phyloP scores from a whole-genome alignment of 2,888 invertebrate species.

The Phengaris alcon region DNA sequence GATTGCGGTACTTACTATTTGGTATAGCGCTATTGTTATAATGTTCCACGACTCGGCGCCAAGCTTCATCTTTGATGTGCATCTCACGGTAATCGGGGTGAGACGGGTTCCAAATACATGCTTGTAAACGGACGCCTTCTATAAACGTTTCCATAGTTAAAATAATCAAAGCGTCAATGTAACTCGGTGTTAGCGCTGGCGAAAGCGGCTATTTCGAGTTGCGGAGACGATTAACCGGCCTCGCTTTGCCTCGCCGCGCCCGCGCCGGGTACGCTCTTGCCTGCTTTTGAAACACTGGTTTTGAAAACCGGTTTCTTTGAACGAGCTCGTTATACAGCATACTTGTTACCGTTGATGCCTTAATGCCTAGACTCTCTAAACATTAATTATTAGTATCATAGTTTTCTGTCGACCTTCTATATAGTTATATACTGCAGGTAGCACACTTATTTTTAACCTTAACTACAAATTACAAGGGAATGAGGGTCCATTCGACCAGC shows the following conservation, averaged over 20 bases:
- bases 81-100: slow-evolving; percentile 66
- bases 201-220: slow-evolving; percentile 16
- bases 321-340: slow-evolving; percentile 20
- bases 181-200: slow-evolving; percentile 1
- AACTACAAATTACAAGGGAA: no score
- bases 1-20: slow-evolving; percentile 42
- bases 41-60: slow-evolving; percentile 63
- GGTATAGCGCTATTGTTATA: slow-evolving; percentile 57
- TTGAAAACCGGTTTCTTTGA: slow-evolving; percentile 59
- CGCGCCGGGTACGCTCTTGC: slow-evolving; percentile 46
- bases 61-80: slow-evolving; percentile 62
- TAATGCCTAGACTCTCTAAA: neutral
- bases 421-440: no score
- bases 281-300: slow-evolving; percentile 41
- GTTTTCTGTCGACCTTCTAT: neutral
- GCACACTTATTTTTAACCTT: no score
- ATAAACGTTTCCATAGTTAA: slow-evolving; percentile 63
- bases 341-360: slow-evolving; percentile 2
- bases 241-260: slow-evolving; percentile 48
- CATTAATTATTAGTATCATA: neutral
- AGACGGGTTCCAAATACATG: slow-evolving; percentile 68
- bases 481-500: no score
- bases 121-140: slow-evolving; percentile 61
- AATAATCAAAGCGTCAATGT: neutral
- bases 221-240: slow-evolving; percentile 42